phyloP scores from a whole-genome alignment of 2,888 invertebrate genomes.

The Scaptomyza polygonia region DNA sequence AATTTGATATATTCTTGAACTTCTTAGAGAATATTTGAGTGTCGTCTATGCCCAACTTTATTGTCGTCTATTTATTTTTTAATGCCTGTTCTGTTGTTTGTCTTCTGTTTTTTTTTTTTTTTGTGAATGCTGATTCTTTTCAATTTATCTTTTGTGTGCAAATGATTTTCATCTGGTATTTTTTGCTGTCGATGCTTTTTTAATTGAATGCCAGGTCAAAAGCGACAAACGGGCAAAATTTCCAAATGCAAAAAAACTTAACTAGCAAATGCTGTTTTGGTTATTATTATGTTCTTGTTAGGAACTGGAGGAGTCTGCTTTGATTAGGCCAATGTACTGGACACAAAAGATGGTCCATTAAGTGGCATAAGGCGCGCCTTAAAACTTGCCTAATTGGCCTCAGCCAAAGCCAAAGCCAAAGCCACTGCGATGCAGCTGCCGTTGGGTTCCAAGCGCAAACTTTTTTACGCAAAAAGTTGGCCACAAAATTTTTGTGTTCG shows the following conservation, averaged over 20 bases:
- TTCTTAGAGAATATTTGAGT: background rate
- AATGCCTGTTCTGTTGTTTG: background rate
- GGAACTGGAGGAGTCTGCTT: slow-evolving; percentile 17
- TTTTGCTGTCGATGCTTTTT: slow-evolving; percentile 35
- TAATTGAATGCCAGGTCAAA: slow-evolving; percentile 64
- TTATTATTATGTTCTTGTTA: slow-evolving; percentile 1
- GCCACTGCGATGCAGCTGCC: slow-evolving; percentile 9
- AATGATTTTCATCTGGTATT: slow-evolving; percentile 19
- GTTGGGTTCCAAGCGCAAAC: slow-evolving; percentile 25
- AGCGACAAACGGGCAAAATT: slow-evolving; percentile 48
- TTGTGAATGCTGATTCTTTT: slow-evolving; percentile 24
- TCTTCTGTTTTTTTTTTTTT: too few relatives aligned
- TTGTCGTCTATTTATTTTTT: background rate
- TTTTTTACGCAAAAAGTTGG: slow-evolving; percentile 47
- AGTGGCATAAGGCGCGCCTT: slow-evolving; percentile 48
- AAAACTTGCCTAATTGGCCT: slow-evolving; percentile 58
- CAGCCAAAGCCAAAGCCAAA: background rate
- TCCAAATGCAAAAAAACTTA: slow-evolving; percentile 57
- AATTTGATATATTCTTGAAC: background rate
- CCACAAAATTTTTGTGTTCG: slow-evolving; percentile 39
- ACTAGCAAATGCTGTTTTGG: slow-evolving; percentile 16
- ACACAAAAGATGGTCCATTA: slow-evolving; percentile 58
- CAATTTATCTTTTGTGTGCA: slow-evolving; percentile 51
- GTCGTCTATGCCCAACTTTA: background rate
- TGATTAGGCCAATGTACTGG: slow-evolving; percentile 60